These are phyloP conservation scores for Gisinianus flammeolus DNA, from an alignment of 2,888 invertebrate species.

Conservation along the genomic window DNA sequence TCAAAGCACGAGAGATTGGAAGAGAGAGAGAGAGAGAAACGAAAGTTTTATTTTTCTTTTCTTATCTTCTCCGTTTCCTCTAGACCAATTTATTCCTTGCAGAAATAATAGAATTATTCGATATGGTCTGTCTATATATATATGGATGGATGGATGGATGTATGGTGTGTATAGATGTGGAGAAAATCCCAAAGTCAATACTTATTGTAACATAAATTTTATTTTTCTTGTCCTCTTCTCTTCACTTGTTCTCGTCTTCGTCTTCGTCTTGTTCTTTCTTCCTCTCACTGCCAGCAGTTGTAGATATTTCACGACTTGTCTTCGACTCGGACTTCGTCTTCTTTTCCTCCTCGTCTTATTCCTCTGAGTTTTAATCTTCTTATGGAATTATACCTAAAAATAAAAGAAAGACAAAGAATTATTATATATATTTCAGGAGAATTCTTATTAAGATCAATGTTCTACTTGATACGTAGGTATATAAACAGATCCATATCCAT, in stretches of 20 bases:
- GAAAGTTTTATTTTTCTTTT: conserved; percentile 2
- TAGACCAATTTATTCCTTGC: not conserved
- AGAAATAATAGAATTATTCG: conserved; percentile 17
- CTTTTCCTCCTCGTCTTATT: conserved; percentile 2
- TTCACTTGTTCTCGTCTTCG: too few species aligned
- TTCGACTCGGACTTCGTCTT: too few species aligned
- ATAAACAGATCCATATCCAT: too few species aligned
- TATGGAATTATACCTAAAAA: not conserved
- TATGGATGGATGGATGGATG: too few species aligned
- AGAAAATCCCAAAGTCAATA: conserved; percentile 1
- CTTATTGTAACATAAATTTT: not conserved
- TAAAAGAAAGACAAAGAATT: not conserved
- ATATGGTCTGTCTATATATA: not conserved
- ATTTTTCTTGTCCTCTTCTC: not conserved
- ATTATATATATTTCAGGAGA: not conserved
- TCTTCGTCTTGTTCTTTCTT: not conserved
- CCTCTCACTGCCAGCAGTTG: conserved; percentile 29
- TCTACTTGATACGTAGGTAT: too few species aligned
- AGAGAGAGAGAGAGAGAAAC: not conserved
- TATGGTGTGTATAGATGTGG: too few species aligned
- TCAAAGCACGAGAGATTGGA: too few species aligned
- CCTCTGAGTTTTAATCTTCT: conserved; percentile 13
- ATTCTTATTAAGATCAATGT: not conserved
- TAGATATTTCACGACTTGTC: conserved; percentile 11
- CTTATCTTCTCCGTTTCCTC: not conserved